phyloP scores from a whole-genome alignment of 1,140 invertebrate genomes.

The Ephestia elutella region DNA sequence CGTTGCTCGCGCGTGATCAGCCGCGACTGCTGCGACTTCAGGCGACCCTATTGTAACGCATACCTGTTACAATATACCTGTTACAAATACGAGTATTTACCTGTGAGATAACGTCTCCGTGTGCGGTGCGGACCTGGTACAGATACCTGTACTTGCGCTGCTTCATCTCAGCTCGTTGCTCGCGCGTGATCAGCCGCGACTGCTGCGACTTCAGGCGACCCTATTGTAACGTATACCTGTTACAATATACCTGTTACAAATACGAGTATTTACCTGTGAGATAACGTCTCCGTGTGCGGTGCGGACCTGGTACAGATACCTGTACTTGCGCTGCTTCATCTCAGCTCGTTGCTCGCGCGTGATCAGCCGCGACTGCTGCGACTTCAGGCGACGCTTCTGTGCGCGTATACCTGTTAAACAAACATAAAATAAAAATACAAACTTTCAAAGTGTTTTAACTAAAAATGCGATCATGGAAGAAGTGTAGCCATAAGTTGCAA shows the following conservation, averaged over 20 bases:
- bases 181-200: constrained; percentile 76
- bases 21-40: constrained; percentile 62
- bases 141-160: constrained; percentile 90
- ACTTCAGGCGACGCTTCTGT: constrained; percentile 60
- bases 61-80: constrained; percentile 58
- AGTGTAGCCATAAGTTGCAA: too few relatives aligned
- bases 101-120: constrained; percentile 93
- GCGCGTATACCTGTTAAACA: constrained; percentile 63
- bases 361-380: constrained; percentile 70
- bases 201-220: constrained; percentile 57
- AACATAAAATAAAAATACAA: too few relatives aligned
- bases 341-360: constrained; percentile 83
- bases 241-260: too few relatives aligned
- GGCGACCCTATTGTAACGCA: constrained; percentile 61
- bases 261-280: constrained; percentile 80
- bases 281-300: constrained; percentile 92
- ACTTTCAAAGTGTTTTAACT: too few relatives aligned
- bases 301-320: constrained; percentile 91
- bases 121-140: constrained; percentile 90
- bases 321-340: constrained; percentile 86
- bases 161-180: constrained; percentile 83
- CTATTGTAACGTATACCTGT: constrained; percentile 66
- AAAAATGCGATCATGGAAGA: too few relatives aligned
- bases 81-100: constrained; percentile 68
- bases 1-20: constrained; percentile 80